Evolutionary conservation across 2,113 vertebrate species (phyloP).

Genomic region (Dipodomys stephensi): DNA sequence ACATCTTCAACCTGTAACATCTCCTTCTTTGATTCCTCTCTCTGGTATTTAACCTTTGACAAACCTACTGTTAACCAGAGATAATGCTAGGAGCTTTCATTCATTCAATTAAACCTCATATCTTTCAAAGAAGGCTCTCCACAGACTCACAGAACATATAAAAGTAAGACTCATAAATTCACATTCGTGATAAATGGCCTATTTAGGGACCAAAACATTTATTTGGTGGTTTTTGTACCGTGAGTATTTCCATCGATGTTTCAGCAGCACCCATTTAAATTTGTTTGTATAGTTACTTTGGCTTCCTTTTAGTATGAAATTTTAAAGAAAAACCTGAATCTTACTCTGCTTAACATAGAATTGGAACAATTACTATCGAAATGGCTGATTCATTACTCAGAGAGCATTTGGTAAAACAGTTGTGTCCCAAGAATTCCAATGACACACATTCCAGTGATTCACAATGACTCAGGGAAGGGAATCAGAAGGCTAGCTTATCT

Average conservation of each 20-base stretch:
- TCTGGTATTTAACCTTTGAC: background rate
- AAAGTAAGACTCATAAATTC: no score
- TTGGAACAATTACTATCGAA: conserved; percentile 9
- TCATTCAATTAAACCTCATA: no score
- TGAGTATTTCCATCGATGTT: no score
- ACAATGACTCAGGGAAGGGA: background rate
- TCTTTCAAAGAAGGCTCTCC: no score
- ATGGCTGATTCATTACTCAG: background rate
- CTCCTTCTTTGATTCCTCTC: background rate
- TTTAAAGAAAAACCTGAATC: background rate
- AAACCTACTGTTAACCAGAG: background rate
- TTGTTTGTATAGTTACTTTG: no score
- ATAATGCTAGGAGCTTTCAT: background rate
- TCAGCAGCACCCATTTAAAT: no score
- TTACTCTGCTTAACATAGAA: background rate
- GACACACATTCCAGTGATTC: background rate
- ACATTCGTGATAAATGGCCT: no score
- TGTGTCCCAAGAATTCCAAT: background rate
- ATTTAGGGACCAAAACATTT: no score
- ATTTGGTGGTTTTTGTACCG: no score
- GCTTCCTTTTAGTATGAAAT: background rate
- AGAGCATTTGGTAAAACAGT: background rate
- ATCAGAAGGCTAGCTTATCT: background rate
- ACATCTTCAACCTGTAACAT: background rate
- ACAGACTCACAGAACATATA: no score